Base-by-base conservation (phyloP, 2,797 vertebrate species). In the Sebastes umbrosus region DNA sequence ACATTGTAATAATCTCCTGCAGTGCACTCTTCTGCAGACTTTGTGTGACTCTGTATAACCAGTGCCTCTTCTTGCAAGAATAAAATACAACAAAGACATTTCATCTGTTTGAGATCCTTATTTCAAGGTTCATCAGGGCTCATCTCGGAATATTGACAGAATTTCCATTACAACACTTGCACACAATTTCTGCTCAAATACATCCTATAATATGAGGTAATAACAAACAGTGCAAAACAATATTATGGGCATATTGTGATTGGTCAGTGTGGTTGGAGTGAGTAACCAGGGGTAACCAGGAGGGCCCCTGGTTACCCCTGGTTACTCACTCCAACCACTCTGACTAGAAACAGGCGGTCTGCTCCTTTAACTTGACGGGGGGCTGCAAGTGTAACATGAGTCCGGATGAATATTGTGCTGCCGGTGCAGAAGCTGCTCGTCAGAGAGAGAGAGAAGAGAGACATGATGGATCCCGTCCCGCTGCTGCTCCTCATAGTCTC, bases 401-500 rank as follows among this genome's bases (percentile, higher is more conserved):
- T 90, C 87, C 59, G 77, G 84, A 68, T 86, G 88, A 90, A 92
- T 90, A 91, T 84, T 83, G 60, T 63, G 66, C 82, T 78, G 18
- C 80, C 74, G 70, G 87, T 75, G 75, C 90, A 93, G 86, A 92
- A 71, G 86, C 84, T 67, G 85, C 20, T 83, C 31, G 72, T 50
- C 77, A 67, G 29, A 70, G 75, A 90, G 82, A 90, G 76, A 88
- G 90, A 86, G 77, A 74, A 43, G 39, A 43, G 39, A 16, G 13
- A 16, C 77, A 93, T 64, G 79, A 97, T 96, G 97, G 90, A 86
- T 88, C 85, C 91, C 39, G 83, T 96, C 79, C 91, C 92, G 31
- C 79, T 96, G 78, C 82, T 96, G 86, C 94, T 97, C 87, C 34
- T 96, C 59, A 24, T 89, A 80, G 50, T 94, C 82, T 18, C 93